Evolutionary conservation across 2,797 vertebrate genomes (phyloP), one percentile per base, ranked within the genome.

Genomic region (Pempheris klunzingeri): DNA sequence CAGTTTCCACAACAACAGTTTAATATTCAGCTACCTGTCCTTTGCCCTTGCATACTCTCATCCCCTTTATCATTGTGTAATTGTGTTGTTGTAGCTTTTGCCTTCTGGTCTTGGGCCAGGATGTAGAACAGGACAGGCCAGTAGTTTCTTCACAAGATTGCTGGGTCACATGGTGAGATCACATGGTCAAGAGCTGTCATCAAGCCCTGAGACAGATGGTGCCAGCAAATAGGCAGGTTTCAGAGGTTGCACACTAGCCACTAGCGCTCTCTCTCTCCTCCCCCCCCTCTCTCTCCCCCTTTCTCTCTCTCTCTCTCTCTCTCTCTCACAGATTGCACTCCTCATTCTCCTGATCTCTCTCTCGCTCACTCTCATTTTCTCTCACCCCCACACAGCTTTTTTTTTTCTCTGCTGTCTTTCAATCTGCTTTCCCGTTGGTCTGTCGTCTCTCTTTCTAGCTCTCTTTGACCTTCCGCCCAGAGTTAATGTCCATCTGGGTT

Each of bases 201-300:
- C 77, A 68, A 81, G 86, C 90, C 71, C 74, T 57, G 88, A 89
- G 90, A 91, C 92, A 93, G 91, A 93, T 93, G 92, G 91, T 92
- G 92, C 80, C 85, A 87, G 84, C 3, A 83, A 82, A 92, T 88
- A 86, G 86, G 62, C 72, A 80, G 84, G 83, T 85, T 81, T 87
- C 81, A 86, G 82, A 88, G 85, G 78, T 59, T 79, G 61, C 80
- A 68, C 90, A 81, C 82, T 78, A 70, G 32, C 43, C 76, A 71
- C 66, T 52, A 74, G 55, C 65, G 71, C 67, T 49, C 58, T 60
- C 78, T 57, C 50, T 17, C 60, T 11, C 36, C 11, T 18, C 13
- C 13, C 15, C 43, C 34, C 65, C 46, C 64, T 52, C 58, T 47
- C 65, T 46, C 39, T 67, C 59, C 55, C 55, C 80, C 28, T 61